phyloP scores from a whole-genome alignment of 2,113 vertebrate species.

The Oreochromis spilurus region DNA sequence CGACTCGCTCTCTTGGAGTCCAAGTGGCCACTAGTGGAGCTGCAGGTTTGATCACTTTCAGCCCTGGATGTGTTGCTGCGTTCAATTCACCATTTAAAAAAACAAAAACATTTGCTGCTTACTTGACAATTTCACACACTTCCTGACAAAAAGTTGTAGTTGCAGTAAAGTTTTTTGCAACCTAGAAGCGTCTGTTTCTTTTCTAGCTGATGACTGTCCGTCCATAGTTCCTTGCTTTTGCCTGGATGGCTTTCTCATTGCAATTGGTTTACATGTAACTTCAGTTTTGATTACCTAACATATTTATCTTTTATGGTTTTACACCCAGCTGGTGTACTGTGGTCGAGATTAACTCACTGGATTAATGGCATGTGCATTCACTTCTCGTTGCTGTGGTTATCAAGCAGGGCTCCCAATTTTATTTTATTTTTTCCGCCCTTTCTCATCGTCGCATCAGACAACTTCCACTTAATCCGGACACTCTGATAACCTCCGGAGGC shows the following conservation, averaged over 20 bases:
- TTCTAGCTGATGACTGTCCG: accelerated
- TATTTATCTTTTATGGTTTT: background rate
- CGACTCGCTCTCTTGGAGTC: background rate
- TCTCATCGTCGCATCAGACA: background rate
- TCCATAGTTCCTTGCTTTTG: background rate
- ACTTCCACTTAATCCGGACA: background rate
- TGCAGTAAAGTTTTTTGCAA: background rate
- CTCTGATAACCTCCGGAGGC: conserved; percentile 7
- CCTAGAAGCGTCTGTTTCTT: background rate
- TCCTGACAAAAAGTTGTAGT: accelerated
- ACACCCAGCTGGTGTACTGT: background rate
- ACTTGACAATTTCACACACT: background rate
- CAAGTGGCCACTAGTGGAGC: background rate
- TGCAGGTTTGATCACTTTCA: background rate
- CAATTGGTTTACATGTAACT: background rate
- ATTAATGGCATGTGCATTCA: background rate
- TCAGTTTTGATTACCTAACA: background rate
- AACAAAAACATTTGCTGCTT: accelerated
- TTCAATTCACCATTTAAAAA: background rate
- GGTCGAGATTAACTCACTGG: background rate
- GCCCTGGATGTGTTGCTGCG: background rate
- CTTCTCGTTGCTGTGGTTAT: background rate
- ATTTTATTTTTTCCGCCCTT: background rate
- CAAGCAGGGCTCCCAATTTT: background rate
- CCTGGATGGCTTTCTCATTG: background rate